Percentiles rank a stretch among this genome's conserved stretches.
These are phyloP conservation scores for Stegastes partitus DNA, from an alignment of 2,113 vertebrate genomes.

Conservation along the genomic window DNA sequence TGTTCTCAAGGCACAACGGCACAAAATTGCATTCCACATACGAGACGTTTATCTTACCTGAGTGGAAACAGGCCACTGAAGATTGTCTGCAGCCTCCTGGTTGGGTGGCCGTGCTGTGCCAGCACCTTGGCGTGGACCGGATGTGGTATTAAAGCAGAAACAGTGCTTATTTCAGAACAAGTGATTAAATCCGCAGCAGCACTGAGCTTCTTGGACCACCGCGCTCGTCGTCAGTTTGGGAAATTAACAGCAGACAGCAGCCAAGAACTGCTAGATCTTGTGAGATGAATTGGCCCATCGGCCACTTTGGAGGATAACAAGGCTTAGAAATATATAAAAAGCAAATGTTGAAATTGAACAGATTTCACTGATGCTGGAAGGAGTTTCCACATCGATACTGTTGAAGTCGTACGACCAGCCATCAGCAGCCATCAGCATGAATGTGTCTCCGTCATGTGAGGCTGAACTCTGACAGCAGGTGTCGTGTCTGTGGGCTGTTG, in stretches of 20 bases:
- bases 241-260: constrained; percentile 34
- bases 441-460: no score
- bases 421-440: no score
- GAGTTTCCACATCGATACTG: no score
- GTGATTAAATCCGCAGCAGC: constrained; percentile 32
- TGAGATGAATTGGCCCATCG: neutral
- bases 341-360: neutral
- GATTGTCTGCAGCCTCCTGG: constrained; percentile 18
- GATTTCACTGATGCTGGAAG: neutral
- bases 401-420: no score
- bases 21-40: constrained; percentile 57
- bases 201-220: constrained; percentile 26
- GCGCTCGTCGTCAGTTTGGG: constrained; percentile 2
- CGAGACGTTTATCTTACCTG: constrained; percentile 44
- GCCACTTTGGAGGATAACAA: neutral
- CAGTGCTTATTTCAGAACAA: constrained; percentile 28
- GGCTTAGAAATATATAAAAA: neutral
- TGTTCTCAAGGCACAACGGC: constrained; percentile 42
- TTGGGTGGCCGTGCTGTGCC: constrained; percentile 24
- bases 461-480: no score
- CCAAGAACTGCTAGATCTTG: constrained; percentile 18
- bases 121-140: neutral
- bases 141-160: constrained; percentile 22
- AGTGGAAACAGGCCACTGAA: constrained; percentile 35
- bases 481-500: no score